These are phyloP conservation scores for Eulemur rufifrons DNA, from an alignment of 2,113 vertebrate genomes.

Conservation along the genomic window DNA sequence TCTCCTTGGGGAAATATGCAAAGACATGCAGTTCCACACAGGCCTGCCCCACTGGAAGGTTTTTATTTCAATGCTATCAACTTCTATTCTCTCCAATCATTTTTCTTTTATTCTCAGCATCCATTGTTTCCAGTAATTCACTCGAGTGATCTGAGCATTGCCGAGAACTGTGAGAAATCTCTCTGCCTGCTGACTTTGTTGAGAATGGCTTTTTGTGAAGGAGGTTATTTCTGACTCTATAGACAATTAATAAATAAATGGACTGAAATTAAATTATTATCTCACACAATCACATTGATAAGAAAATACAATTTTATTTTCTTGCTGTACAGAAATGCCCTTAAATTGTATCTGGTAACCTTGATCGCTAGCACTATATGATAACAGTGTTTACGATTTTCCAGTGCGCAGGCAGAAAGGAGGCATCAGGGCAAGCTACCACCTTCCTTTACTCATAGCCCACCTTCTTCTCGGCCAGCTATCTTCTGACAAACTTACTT, in stretches of 20 bases:
- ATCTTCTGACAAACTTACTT: not conserved
- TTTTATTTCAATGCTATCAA: constrained; percentile 85
- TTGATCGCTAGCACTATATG: not conserved
- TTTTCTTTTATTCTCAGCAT: constrained; percentile 84
- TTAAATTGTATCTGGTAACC: constrained; percentile 40
- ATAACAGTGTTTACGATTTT: not conserved
- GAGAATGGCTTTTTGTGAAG: constrained; percentile 76
- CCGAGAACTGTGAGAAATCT: constrained; percentile 77
- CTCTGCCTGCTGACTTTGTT: constrained; percentile 74
- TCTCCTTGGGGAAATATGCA: constrained; percentile 85
- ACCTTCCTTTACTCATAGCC: not conserved
- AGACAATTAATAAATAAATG: constrained; percentile 79
- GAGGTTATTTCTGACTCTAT: constrained; percentile 71
- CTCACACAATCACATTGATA: constrained; percentile 75
- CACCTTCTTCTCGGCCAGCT: not conserved
- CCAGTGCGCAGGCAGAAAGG: no score
- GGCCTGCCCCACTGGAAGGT: constrained; percentile 76
- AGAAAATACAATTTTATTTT: constrained; percentile 62
- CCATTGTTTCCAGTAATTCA: constrained; percentile 84
- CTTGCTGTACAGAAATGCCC: constrained; percentile 66
- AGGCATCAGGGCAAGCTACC: not conserved
- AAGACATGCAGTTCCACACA: constrained; percentile 82
- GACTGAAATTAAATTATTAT: constrained; percentile 80
- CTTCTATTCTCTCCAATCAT: constrained; percentile 82
- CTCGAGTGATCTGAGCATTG: constrained; percentile 75